These are phyloP conservation scores for Macrocentrus cingulum DNA, from an alignment of 1,140 invertebrate genomes.

Conservation along the genomic window DNA sequence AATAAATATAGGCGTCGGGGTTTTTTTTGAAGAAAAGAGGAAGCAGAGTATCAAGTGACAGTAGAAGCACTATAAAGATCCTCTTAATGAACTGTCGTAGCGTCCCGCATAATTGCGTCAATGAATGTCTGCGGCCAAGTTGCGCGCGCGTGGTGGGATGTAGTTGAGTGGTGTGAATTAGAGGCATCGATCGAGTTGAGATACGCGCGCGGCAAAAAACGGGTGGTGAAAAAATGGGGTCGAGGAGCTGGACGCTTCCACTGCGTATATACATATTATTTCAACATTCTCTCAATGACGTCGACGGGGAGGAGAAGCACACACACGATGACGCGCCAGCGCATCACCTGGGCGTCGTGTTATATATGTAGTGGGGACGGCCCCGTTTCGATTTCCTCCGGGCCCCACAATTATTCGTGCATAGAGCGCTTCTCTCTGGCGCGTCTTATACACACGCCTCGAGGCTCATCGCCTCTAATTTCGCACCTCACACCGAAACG, in stretches of 20 bases:
- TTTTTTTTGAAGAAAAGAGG: constrained; percentile 4
- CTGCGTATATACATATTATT: background rate
- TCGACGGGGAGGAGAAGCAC: too few relatives aligned
- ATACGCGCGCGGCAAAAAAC: too few relatives aligned
- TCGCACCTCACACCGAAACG: constrained; percentile 8
- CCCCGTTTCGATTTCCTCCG: constrained; percentile 3
- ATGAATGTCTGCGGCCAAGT: constrained; percentile 5
- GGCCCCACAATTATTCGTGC: constrained; percentile 8
- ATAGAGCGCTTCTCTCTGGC: background rate
- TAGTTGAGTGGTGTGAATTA: constrained; percentile 11
- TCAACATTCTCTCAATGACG: background rate
- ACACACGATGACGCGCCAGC: too few relatives aligned
- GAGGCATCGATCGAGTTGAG: constrained; percentile 8
- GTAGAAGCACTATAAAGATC: constrained; percentile 20
- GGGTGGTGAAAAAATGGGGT: background rate
- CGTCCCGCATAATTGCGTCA: constrained; percentile 23
- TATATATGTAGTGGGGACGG: background rate
- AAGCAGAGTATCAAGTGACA: constrained; percentile 23
- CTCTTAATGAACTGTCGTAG: constrained; percentile 18
- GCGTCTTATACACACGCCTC: constrained; percentile 1
- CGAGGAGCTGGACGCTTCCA: too few relatives aligned
- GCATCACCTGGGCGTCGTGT: background rate
- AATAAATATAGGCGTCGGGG: background rate
- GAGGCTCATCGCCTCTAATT: constrained; percentile 16
- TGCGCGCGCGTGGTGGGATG: background rate